A percentile compares a stretch with the other conserved stretches of the same genome.
phyloP scores from a whole-genome alignment of 2,888 invertebrate species.

The Hanleya hanleyi region DNA sequence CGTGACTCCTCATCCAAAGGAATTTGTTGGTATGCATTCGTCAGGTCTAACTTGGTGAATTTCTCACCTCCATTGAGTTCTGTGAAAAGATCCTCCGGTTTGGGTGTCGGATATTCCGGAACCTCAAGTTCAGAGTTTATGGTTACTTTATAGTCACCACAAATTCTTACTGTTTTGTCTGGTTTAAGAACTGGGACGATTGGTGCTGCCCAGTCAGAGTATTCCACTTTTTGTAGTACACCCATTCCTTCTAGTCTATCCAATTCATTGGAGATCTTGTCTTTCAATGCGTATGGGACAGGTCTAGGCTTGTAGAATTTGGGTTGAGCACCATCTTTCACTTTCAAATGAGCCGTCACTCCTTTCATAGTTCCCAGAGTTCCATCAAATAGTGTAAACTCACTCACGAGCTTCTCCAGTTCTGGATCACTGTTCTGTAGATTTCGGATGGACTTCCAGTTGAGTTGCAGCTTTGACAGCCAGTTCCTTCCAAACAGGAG shows the following conservation, averaged over 20 bases:
- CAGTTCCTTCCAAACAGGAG: not conserved
- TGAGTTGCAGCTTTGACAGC: not conserved
- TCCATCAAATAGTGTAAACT: not conserved
- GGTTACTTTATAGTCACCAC: constrained; percentile 38
- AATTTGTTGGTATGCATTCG: constrained; percentile 41
- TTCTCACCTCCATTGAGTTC: constrained; percentile 18
- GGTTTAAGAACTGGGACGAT: constrained; percentile 36
- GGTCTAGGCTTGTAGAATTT: constrained; percentile 18
- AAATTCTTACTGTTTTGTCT: constrained; percentile 26
- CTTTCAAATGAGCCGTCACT: not conserved
- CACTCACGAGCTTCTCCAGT: not conserved
- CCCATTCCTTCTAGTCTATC: not conserved
- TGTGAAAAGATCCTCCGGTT: constrained; percentile 29
- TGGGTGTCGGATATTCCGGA: constrained; percentile 36
- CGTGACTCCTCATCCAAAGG: constrained; percentile 34
- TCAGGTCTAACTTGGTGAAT: constrained; percentile 42
- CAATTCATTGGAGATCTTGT: not conserved
- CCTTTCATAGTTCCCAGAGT: constrained; percentile 4
- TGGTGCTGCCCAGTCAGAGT: constrained; percentile 29
- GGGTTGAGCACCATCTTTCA: constrained; percentile 16
- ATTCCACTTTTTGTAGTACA: constrained; percentile 3
- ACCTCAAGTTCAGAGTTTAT: constrained; percentile 24
- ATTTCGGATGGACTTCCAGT: not conserved
- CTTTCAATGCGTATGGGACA: constrained; percentile 13
- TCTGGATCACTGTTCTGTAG: not conserved